Evolutionary conservation across 2,888 invertebrate species (phyloP), one percentile per base, ranked within the genome.

Genomic region (Cheilosia variabilis): DNA sequence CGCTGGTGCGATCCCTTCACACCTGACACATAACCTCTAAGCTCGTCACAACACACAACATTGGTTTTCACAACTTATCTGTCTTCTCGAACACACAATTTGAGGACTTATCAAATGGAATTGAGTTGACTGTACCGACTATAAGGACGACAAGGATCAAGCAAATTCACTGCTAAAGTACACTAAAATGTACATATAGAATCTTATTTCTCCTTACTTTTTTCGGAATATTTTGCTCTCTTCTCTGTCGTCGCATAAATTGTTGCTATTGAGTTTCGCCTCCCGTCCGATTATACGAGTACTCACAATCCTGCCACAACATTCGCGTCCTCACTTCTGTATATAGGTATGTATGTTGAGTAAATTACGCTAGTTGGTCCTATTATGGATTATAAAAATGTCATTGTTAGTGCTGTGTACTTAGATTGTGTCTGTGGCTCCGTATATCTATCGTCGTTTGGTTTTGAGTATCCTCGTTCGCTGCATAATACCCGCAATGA

Each of bases 331-430:
- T 9, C 37, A 13, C 4, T 34, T 17, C 31, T 24, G 1, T 55
- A 22, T 13, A 22, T 58, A 31, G 9, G 68, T 22, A 17, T 58
- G 75, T 19, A 43, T 52, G 57, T 24, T 60, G 58, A 68, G 66
- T 34, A 68, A 76, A 76, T 76, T 76, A 76, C 43, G 10, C 66
- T 68, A 68, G 76, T 76, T 76, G 68, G 47, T 43, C 27, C 62
- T 69, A 77, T 77, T 69, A 69, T 69, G 68, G 77, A 69, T 69
- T 62, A 47, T 69, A 77, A 77, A 77, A 77, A 66, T 76, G 60
- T 52, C 76, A 52, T 76, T 66, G 68, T 60, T 57, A 55, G 34
- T 55, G 43, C 47, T 19, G 31, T 53, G 31, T 62, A 31, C 27
- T 27, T 31, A 43, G 43, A 27, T 31, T 43, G 43, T 45, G 55